Evolutionary conservation across 2,113 vertebrate species (phyloP).

Genomic region (Tor tambroides): DNA sequence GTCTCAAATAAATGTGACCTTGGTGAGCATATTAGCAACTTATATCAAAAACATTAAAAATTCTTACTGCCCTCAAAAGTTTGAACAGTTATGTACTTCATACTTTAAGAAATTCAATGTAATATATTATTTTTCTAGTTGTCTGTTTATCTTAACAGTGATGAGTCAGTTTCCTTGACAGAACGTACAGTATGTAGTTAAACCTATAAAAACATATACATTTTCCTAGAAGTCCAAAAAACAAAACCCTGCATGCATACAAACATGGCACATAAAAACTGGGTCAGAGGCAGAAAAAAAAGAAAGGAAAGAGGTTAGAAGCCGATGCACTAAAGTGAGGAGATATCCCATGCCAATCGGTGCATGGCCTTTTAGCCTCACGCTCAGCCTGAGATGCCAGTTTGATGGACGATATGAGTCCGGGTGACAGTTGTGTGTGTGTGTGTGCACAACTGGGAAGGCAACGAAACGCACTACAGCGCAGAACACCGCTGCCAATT

Average conservation of each 20-base stretch:
- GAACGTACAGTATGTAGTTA: neutral
- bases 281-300: conserved; percentile 31
- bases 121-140: no score
- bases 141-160: neutral
- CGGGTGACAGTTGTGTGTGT: conserved; percentile 70
- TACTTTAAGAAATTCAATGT: no score
- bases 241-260: neutral
- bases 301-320: conserved; percentile 35
- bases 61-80: no score
- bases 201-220: neutral
- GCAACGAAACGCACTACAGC: conserved; percentile 10
- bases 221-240: conserved; percentile 15
- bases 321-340: conserved; percentile 64
- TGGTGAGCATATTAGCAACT: no score
- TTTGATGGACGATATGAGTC: conserved; percentile 70
- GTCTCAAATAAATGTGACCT: no score
- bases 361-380: conserved; percentile 73
- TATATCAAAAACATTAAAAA: no score
- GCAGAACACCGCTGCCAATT: conserved; percentile 51
- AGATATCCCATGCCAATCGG: conserved; percentile 72
- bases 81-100: no score
- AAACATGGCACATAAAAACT: conserved; percentile 52
- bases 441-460: conserved; percentile 1
- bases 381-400: conserved; percentile 72
- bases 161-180: neutral